Evolutionary conservation across 2,113 vertebrate genomes (phyloP), one percentile per base, ranked within the genome.

Genomic region (Rutilus rutilus): DNA sequence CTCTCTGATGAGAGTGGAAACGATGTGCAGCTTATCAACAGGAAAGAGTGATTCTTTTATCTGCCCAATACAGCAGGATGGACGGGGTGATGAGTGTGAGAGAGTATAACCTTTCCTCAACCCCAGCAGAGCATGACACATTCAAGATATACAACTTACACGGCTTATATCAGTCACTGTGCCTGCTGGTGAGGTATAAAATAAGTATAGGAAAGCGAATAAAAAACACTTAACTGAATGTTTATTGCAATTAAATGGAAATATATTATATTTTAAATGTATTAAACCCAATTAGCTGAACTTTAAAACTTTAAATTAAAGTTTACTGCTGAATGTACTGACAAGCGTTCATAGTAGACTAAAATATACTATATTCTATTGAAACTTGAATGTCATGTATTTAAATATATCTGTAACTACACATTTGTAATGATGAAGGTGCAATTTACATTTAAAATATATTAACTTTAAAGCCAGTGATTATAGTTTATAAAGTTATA

Each of bases 101-200:
- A 36, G 30, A 60, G 47, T 9, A 33, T 52, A 77, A 77, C 74
- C 74, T 76, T 47, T 76, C 15, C 74, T 30, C 25, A 52, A 77
- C 47, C n/a, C 25, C 15, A 30, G 25, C 27, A 54, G 25, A 30
- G 4, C 42, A 47, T 47, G 71, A 74, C 71, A 54, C 8, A 19
- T 47, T 77, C 5, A 21, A 77, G n/a, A 77, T 77, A 33, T 50
- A 77, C 45, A 52, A 42, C 5, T 4, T 2, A n/a, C 21, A 23
- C 2, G 67, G 36, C 21, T 71, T 42, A 23, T 42, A 39, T 71
- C 19, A 4, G 33, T 71, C 19, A 12, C 21, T 23, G 36, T 42
- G 67, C 36, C 36, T 71, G 19, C 33, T 39, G 67, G 8, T 42
- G 9, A 42, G 33, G 9, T 39, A 23, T 21, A 23, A 9, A 39